Percentiles rank a stretch among this genome's conserved stretches.
phyloP scores from a whole-genome alignment of 2,113 vertebrate species.

The Oreochromis aureus region DNA sequence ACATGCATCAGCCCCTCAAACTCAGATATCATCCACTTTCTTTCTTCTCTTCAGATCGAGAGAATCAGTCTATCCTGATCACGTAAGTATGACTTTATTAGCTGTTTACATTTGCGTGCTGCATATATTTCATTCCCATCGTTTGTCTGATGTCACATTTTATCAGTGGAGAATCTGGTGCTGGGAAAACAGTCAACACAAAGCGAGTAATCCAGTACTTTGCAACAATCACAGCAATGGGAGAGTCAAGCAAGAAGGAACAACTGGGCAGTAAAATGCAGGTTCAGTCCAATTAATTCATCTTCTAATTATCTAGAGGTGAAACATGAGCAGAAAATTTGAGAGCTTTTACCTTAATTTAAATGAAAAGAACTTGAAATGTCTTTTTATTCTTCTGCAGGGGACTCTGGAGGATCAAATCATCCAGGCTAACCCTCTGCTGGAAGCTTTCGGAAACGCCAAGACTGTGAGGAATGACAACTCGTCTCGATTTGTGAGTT shows the following conservation, averaged over 20 bases:
- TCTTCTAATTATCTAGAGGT: not conserved
- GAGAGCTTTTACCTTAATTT: not conserved
- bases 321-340: not conserved
- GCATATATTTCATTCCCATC: not conserved
- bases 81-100: slow-evolving; percentile 60
- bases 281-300: not conserved
- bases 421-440: slow-evolving; percentile 63
- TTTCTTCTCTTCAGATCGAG: slow-evolving; percentile 65
- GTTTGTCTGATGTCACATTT: not conserved
- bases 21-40: not conserved
- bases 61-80: slow-evolving; percentile 79
- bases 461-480: slow-evolving; percentile 71
- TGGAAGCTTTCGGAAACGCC: slow-evolving; percentile 67
- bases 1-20: not conserved
- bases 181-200: slow-evolving; percentile 86
- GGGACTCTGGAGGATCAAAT: slow-evolving; percentile 70
- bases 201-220: slow-evolving; percentile 82
- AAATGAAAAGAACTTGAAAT: not conserved
- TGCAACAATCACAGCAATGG: slow-evolving; percentile 76
- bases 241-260: slow-evolving; percentile 15
- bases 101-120: not conserved
- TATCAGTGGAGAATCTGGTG: slow-evolving; percentile 70
- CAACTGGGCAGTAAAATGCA: slow-evolving; percentile 8
- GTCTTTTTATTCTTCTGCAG: not conserved
- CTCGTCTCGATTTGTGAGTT: slow-evolving; percentile 65